Evolutionary conservation across 30 jellyfish, hydroid and myxozoan genomes (phyloP).

Genomic region (Cassiopea xamachana): DNA sequence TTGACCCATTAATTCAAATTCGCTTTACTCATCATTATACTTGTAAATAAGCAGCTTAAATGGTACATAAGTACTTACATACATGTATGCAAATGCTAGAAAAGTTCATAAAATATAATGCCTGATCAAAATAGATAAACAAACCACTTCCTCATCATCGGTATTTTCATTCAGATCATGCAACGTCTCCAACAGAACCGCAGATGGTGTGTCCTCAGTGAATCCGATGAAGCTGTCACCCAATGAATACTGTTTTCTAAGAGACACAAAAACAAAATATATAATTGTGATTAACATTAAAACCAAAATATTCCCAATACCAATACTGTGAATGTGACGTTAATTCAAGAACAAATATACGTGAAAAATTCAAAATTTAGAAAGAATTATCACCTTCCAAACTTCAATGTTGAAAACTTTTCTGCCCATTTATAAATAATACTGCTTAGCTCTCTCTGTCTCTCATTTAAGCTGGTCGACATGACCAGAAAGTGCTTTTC

Average conservation of each 20-base stretch:
- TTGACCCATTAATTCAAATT: no score
- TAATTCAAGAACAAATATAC: no score
- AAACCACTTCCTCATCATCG: constrained; percentile 6
- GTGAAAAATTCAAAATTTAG: background rate
- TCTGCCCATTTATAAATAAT: constrained; percentile 64
- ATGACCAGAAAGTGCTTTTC: constrained; percentile 84
- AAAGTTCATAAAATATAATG: no score
- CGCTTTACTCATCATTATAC: no score
- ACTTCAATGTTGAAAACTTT: constrained; percentile 34
- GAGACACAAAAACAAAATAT: no score
- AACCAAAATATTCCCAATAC: no score
- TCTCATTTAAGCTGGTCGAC: constrained; percentile 55
- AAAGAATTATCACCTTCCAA: constrained; percentile 25
- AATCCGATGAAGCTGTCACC: constrained; percentile 76
- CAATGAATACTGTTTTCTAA: constrained; percentile 48
- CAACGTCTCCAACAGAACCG: constrained; percentile 52
- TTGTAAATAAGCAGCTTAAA: no score
- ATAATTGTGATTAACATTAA: no score
- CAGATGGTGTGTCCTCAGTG: constrained; percentile 74
- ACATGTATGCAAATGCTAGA: no score
- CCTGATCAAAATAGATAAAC: background rate
- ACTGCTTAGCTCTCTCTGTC: constrained; percentile 18
- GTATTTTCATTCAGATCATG: constrained; percentile 54
- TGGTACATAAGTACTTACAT: no score
- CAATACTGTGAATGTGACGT: no score